Evolutionary conservation across 2,113 vertebrate genomes (phyloP).

Genomic region (Dendrocopos noguchii): DNA sequence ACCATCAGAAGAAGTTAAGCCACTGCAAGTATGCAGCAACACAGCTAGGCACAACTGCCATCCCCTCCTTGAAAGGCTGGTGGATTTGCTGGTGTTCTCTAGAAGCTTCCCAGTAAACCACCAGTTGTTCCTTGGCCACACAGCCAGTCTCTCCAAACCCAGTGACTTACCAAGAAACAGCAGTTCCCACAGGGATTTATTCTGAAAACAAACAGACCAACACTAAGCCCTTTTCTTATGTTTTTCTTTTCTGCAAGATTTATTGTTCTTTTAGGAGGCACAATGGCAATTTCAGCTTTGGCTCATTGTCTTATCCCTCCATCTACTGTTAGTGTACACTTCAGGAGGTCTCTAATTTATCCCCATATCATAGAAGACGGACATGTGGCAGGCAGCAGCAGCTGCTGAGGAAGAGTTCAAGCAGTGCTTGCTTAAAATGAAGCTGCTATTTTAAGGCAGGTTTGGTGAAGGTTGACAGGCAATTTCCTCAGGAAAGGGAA

Average conservation of each 20-base stretch:
- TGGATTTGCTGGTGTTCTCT: neutral
- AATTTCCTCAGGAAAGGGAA: conserved; percentile 23
- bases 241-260: neutral
- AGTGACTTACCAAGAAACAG: neutral
- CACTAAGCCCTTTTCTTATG: neutral
- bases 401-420: neutral
- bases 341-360: neutral
- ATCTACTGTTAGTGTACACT: neutral
- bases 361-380: neutral
- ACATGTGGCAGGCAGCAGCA: neutral
- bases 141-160: neutral
- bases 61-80: neutral
- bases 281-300: neutral
- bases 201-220: neutral
- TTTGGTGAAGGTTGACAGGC: neutral
- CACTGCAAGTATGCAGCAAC: neutral
- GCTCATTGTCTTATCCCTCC: neutral
- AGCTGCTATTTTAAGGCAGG: conserved; percentile 61
- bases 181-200: neutral
- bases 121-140: neutral
- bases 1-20: neutral
- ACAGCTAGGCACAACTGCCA: neutral
- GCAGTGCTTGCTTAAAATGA: neutral
- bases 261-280: conserved; percentile 52
- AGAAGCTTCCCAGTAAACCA: neutral